A percentile compares a stretch with the other conserved stretches of the same genome.
These are phyloP conservation scores for Uria aalge DNA, from an alignment of 2,113 vertebrate genomes.

Conservation along the genomic window DNA sequence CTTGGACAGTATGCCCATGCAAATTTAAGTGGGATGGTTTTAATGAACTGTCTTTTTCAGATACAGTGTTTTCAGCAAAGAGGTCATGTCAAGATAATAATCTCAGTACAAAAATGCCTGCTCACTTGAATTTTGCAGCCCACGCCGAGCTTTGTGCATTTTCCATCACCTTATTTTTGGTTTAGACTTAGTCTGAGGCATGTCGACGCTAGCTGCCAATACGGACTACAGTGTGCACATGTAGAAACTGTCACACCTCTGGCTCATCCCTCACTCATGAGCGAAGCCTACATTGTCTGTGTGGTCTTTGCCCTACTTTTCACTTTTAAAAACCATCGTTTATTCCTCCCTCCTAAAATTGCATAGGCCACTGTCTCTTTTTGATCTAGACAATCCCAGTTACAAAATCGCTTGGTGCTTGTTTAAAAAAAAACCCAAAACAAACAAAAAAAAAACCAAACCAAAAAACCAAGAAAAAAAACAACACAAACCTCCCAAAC, in stretches of 20 bases:
- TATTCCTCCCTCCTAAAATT: neutral
- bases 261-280: neutral
- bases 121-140: neutral
- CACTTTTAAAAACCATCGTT: neutral
- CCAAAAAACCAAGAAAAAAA: neutral
- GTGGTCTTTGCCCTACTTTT: neutral
- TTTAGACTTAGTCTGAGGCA: neutral
- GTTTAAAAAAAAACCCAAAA: neutral
- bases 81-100: neutral
- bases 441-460: neutral
- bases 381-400: neutral
- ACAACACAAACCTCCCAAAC: neutral
- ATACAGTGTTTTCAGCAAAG: neutral
- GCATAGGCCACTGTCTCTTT: neutral
- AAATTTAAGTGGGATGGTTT: neutral
- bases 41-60: neutral
- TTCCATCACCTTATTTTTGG: neutral
- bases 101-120: neutral
- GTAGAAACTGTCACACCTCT: neutral
- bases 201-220: neutral
- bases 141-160: neutral
- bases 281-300: neutral
- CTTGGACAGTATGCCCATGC: neutral
- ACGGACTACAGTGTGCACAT: fast-evolving
- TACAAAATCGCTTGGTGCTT: neutral